phyloP scores from a whole-genome alignment of 2,888 invertebrate genomes.

The Celastrina argiolus region DNA sequence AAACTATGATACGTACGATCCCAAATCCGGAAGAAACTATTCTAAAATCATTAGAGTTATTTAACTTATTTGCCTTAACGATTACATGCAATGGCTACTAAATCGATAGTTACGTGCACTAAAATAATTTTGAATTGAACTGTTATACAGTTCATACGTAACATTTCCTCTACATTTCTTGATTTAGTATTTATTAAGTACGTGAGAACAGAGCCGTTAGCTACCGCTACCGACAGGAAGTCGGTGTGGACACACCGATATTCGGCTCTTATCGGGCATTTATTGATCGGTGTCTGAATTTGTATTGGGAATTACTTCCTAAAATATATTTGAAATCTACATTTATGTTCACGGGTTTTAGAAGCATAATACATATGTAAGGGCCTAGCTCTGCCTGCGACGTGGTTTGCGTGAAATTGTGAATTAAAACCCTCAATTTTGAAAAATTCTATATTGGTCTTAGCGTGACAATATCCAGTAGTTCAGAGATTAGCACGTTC shows the following conservation, averaged over 20 bases:
- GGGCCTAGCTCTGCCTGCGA: too few species aligned
- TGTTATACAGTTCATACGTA: background rate
- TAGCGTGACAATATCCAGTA: too few species aligned
- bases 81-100: background rate
- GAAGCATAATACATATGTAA: too few species aligned
- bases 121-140: background rate
- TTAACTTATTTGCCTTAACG: background rate
- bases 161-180: background rate
- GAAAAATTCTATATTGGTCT: too few species aligned
- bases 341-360: background rate
- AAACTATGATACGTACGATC: too few species aligned
- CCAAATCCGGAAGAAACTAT: too few species aligned
- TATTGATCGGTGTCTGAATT: background rate
- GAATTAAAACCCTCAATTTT: too few species aligned
- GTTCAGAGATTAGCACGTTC: too few species aligned
- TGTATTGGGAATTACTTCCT: background rate
- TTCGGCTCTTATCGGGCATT: constrained; percentile 12
- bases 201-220: constrained; percentile 16
- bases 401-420: too few species aligned
- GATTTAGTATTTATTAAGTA: constrained; percentile 7
- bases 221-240: constrained; percentile 14
- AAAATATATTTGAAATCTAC: background rate
- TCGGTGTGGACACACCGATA: constrained; percentile 15
- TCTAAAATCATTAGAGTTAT: background rate
- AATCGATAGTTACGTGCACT: background rate